Evolutionary conservation across 2,888 invertebrate species (phyloP), one percentile per base, ranked within the genome.

Genomic region (Oscheius onirici): DNA sequence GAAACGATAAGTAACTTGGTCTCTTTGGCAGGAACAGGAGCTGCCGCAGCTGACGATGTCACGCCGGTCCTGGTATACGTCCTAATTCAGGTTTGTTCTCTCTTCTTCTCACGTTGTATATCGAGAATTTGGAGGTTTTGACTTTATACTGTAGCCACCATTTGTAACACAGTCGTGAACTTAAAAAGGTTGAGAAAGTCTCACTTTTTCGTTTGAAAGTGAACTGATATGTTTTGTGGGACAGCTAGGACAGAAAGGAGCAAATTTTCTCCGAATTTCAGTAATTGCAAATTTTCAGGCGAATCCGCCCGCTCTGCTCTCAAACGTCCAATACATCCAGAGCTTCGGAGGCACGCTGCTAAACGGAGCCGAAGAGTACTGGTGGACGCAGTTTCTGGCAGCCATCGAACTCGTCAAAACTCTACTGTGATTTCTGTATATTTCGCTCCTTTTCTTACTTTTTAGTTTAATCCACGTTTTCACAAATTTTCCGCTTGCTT

Each of bases 311-410:
- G 93, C 94, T 71, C 90, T 97, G 73, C 91, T 97, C 72, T 97
- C 97, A 13, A 97, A 95, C 34, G 92, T 97, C 81, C 95, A 97
- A 90, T 95, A 95, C 89, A 95, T 99, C 79, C 93, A 93, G 89
- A 95, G 94, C 83, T 94, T 95, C 88, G 94, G 94, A 87, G 93
- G 93, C 70, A 91, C 73, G n/a, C 51, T 57, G 10, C 90, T 96
- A 68, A 91, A 91, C 43, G 95, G 95, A 60, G 95, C 72, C 17
- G 79, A 95, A 86, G 92, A 93, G 85, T 99, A 97, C 90, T 96
- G 95, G 93, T 97, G 97, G 97, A 96, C 95, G 68, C 95, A 97
- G 89, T 97, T 97, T 90, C 93, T 94, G 87, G 93, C 96, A 0
- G 95, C 95, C 58, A 94, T 97, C 67, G 95, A 96, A 89, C 96